These are phyloP conservation scores for Seriola quinqueradiata DNA, from an alignment of 2,113 vertebrate genomes.

Conservation along the genomic window DNA sequence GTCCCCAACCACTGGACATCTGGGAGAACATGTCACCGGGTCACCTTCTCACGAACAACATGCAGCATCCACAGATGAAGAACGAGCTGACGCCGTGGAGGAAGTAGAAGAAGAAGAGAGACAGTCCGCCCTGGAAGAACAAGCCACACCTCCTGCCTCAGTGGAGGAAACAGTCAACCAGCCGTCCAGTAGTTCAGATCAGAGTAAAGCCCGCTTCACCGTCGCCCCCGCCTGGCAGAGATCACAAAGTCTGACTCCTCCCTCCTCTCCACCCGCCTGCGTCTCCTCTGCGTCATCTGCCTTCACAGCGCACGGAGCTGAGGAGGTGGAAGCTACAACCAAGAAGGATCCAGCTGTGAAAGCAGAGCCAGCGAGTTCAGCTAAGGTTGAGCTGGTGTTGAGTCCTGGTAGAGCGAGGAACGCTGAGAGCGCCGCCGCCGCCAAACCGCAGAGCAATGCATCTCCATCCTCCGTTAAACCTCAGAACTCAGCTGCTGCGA, in stretches of 20 bases:
- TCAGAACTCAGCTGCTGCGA: slow-evolving; percentile 9
- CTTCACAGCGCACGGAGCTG: slow-evolving; percentile 56
- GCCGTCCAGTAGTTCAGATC: slow-evolving; percentile 18
- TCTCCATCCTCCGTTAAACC: not conserved
- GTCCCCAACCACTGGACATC: slow-evolving; percentile 3
- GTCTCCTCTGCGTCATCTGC: not conserved
- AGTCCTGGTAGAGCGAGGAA: slow-evolving; percentile 45
- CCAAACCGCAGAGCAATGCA: slow-evolving; percentile 28
- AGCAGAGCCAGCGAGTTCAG: slow-evolving; percentile 20
- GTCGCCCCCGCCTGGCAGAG: slow-evolving; percentile 85
- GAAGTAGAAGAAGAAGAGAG: slow-evolving; percentile 8
- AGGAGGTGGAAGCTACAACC: slow-evolving; percentile 54
- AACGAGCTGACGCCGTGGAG: not conserved
- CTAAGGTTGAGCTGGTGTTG: slow-evolving; percentile 37
- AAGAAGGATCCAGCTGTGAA: not conserved
- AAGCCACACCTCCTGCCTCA: not conserved
- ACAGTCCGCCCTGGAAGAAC: not conserved
- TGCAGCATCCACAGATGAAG: not conserved
- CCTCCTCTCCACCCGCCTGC: slow-evolving; percentile 11
- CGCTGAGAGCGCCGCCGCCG: not conserved
- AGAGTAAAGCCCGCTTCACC: slow-evolving; percentile 77
- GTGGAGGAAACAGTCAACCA: not conserved
- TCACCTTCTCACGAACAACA: not conserved
- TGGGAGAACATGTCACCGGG: not conserved
- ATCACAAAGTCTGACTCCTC: slow-evolving; percentile 59